Percentiles rank a stretch among this genome's conserved stretches.
Evolutionary conservation across 1,140 invertebrate genomes (phyloP).

Genomic region (Aphidius ervi): DNA sequence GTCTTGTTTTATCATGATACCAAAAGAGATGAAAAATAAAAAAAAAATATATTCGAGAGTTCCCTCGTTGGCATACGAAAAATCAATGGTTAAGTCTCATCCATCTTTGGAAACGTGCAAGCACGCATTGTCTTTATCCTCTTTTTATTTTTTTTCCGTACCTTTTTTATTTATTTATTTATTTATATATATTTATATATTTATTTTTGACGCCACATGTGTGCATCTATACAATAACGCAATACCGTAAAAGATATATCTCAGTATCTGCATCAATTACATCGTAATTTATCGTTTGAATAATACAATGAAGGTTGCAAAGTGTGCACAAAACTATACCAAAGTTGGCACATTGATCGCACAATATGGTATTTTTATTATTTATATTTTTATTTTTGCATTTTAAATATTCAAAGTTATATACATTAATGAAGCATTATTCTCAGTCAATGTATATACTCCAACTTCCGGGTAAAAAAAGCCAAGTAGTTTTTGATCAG

Average conservation of each 20-base stretch:
- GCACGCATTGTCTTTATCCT: conserved; percentile 16
- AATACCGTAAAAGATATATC: conserved; percentile 17
- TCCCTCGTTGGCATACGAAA: conserved; percentile 21
- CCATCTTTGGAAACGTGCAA: conserved; percentile 23
- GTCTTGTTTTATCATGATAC: too few species aligned
- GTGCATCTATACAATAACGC: background rate
- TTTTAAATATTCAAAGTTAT: conserved; percentile 2
- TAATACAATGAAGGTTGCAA: conserved; percentile 24
- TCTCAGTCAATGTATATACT: too few species aligned
- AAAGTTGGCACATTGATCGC: conserved; percentile 18
- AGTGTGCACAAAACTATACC: conserved; percentile 11
- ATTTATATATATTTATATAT: conserved; percentile 7
- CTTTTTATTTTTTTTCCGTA: conserved; percentile 6
- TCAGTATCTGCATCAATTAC: conserved; percentile 26
- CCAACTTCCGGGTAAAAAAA: too few species aligned
- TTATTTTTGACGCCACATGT: conserved; percentile 22
- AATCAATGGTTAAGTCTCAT: conserved; percentile 16
- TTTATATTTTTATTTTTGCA: conserved; percentile 9
- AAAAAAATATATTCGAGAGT: background rate
- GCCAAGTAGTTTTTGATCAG: too few species aligned
- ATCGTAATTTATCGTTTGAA: conserved; percentile 23
- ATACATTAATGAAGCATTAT: background rate
- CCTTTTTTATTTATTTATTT: background rate
- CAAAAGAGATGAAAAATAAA: background rate
- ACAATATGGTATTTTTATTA: conserved; percentile 15